Conservation (phyloP, 1,140 invertebrate genomes). For the Pogonomyrmex californicus region DNA sequence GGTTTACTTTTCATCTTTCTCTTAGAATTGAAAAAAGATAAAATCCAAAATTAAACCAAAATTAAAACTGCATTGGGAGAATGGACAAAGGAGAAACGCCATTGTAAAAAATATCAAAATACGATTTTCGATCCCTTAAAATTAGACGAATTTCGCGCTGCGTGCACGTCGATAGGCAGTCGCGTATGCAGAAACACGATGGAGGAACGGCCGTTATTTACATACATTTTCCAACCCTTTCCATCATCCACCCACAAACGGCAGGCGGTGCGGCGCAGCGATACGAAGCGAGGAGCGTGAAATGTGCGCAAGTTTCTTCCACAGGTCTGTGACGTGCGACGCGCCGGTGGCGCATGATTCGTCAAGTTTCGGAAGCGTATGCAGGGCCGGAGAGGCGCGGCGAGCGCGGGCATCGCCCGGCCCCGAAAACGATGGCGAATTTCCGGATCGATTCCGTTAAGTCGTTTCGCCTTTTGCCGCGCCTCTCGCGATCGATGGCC, state of each 20-base stretch:
- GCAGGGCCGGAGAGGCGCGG: constrained; percentile 44
- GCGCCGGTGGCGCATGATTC: constrained; percentile 68
- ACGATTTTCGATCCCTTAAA: background rate
- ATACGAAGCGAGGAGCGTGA: constrained; percentile 39
- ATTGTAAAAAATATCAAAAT: background rate
- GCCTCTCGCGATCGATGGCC: constrained; percentile 2
- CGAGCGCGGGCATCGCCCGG: background rate
- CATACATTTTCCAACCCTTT: constrained; percentile 72
- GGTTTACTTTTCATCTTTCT: too few species aligned
- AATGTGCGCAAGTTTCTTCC: constrained; percentile 70
- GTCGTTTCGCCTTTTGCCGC: background rate
- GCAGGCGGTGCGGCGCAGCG: background rate
- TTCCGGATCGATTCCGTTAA: background rate
- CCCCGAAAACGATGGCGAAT: background rate
- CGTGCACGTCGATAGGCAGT: background rate
- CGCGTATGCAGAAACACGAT: too few species aligned
- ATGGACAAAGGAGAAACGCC: background rate
- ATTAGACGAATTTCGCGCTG: background rate
- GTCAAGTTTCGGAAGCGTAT: constrained; percentile 62
- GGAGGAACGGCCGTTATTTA: constrained; percentile 34
- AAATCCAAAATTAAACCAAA: too few species aligned
- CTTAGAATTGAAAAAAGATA: too few species aligned
- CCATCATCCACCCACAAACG: constrained; percentile 55
- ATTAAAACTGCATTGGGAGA: too few species aligned
- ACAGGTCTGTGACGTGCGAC: constrained; percentile 64